Percentiles rank a stretch among this genome's conserved stretches.
Conservation (phyloP, 2,113 vertebrate genomes). For the Pristiophorus japonicus region DNA sequence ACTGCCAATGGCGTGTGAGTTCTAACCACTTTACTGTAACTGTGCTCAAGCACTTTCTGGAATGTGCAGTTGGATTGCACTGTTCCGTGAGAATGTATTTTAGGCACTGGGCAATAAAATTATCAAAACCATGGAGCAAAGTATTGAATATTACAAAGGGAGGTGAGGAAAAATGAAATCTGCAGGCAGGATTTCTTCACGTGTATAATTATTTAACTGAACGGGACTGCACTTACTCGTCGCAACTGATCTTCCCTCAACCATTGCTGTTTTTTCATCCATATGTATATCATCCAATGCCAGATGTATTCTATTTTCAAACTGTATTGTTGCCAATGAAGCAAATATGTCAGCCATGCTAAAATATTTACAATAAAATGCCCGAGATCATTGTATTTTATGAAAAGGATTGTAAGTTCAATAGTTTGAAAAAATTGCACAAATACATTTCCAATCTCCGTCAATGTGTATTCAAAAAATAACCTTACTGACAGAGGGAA, state of each 20-base stretch:
- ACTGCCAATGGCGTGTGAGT: background rate
- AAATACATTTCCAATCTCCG: background rate
- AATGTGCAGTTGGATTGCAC: background rate
- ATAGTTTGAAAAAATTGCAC: background rate
- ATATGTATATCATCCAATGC: background rate
- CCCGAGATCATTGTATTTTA: background rate
- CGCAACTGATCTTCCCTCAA: background rate
- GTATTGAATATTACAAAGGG: background rate
- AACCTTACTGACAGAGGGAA: background rate
- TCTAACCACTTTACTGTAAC: background rate
- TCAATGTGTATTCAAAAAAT: background rate
- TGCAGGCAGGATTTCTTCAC: background rate
- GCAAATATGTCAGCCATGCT: background rate
- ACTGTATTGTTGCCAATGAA: background rate
- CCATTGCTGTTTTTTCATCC: background rate
- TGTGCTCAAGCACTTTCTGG: background rate
- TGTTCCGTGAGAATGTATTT: background rate
- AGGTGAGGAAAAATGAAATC: background rate
- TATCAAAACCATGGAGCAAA: background rate
- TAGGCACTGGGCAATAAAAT: background rate
- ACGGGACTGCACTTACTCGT: background rate
- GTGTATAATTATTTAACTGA: background rate
- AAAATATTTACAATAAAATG: background rate
- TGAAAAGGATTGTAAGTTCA: background rate
- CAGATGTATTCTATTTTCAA: slow-evolving; percentile 7